Conservation (phyloP, 2,797 vertebrate species). For the Ptychadena robeensis region DNA sequence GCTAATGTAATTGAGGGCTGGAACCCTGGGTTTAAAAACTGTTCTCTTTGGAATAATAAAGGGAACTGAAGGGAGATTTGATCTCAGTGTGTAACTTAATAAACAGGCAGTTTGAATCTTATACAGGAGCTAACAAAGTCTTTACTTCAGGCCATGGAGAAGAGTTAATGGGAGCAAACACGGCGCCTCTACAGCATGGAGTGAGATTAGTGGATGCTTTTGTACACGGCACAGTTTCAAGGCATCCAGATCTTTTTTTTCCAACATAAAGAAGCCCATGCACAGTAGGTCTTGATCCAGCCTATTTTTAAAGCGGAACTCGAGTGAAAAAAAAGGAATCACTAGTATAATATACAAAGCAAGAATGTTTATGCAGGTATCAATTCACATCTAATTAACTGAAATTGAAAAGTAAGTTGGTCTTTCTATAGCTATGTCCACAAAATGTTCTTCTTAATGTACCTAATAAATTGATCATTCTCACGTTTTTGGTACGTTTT, state of each 20-base stretch:
- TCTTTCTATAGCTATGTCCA: no score
- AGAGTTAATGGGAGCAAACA: slow-evolving; percentile 25
- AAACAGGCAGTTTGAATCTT: slow-evolving; percentile 37
- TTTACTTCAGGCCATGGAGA: slow-evolving; percentile 7
- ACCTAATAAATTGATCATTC: no score
- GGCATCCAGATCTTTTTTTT: neutral
- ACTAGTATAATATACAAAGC: no score
- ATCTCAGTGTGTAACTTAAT: slow-evolving; percentile 46
- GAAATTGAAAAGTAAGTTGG: no score
- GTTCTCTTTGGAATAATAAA: slow-evolving; percentile 53
- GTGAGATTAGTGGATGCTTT: neutral
- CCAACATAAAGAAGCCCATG: neutral
- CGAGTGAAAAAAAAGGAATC: neutral
- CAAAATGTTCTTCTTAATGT: no score
- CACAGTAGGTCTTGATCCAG: neutral
- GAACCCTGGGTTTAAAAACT: slow-evolving; percentile 44
- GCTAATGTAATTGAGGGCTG: slow-evolving; percentile 59
- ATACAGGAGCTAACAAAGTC: slow-evolving; percentile 30
- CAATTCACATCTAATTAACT: no score
- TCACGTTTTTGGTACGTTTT: no score
- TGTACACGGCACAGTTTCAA: neutral
- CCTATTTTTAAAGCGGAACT: neutral
- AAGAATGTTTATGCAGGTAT: no score
- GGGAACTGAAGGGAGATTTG: slow-evolving; percentile 43
- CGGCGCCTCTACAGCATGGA: neutral